Evolutionary conservation across 2,888 invertebrate genomes (phyloP).

Genomic region (Ophion ellenae): DNA sequence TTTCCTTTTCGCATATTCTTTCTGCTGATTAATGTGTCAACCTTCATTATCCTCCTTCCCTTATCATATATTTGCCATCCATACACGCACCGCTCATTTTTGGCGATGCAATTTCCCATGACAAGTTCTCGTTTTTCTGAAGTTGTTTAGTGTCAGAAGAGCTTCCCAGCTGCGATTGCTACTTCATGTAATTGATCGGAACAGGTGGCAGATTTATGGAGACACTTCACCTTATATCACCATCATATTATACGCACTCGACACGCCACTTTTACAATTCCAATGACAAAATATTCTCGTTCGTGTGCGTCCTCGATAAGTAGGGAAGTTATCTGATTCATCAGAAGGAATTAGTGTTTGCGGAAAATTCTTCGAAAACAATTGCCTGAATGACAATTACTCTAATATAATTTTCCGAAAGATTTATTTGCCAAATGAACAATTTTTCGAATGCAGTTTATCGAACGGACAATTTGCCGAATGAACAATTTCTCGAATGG

Average conservation of each 20-base stretch:
- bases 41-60: not conserved
- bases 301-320: not conserved
- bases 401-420: too few relatives aligned
- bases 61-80: not conserved
- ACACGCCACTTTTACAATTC: slow-evolving; percentile 4
- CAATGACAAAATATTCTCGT: slow-evolving; percentile 25
- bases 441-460: not conserved
- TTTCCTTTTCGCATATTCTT: slow-evolving; percentile 58
- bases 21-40: slow-evolving; percentile 73
- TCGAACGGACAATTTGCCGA: too few relatives aligned
- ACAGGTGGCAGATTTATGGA: slow-evolving; percentile 24
- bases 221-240: slow-evolving; percentile 21
- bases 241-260: slow-evolving; percentile 6
- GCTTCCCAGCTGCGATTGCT: not conserved
- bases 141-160: slow-evolving; percentile 18
- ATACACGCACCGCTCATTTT: not conserved
- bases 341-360: not conserved
- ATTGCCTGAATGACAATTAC: too few relatives aligned
- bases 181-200: too few relatives aligned
- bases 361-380: too few relatives aligned
- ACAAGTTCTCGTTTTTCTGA: slow-evolving; percentile 20
- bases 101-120: slow-evolving; percentile 27
- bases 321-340: not conserved
- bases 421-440: too few relatives aligned
- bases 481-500: too few relatives aligned